Evolutionary conservation across 2,888 invertebrate genomes (phyloP).

Genomic region (Latrodectus elegans): DNA sequence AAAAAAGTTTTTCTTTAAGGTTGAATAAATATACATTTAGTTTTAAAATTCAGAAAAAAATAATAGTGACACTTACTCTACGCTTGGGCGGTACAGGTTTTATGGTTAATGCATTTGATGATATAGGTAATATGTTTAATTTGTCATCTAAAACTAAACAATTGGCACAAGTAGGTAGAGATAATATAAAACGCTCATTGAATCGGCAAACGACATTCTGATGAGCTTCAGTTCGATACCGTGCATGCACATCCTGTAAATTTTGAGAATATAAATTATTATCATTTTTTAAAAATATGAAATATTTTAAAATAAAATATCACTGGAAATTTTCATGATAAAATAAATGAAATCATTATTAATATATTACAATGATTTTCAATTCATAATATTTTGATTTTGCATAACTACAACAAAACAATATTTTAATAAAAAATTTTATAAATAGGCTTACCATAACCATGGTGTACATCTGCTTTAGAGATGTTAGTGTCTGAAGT

Average conservation of each 20-base stretch:
- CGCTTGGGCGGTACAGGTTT: constrained; percentile 79
- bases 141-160: constrained; percentile 93
- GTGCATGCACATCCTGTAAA: constrained; percentile 89
- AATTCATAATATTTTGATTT: background rate
- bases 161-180: constrained; percentile 88
- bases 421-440: background rate
- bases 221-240: constrained; percentile 95
- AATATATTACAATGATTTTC: background rate
- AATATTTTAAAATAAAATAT: too few relatives aligned
- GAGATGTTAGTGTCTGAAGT: constrained; percentile 87
- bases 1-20: background rate
- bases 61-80: constrained; percentile 40
- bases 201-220: constrained; percentile 93
- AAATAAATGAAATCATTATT: too few relatives aligned
- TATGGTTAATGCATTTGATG: constrained; percentile 89
- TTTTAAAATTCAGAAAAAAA: background rate
- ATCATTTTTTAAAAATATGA: too few relatives aligned
- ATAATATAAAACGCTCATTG: constrained; percentile 94
- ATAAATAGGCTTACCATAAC: constrained; percentile 81
- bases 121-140: constrained; percentile 91
- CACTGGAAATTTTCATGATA: too few relatives aligned
- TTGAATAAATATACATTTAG: background rate
- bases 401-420: background rate
- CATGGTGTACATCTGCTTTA: constrained; percentile 95
- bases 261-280: background rate